Evolutionary conservation across 2,113 vertebrate genomes (phyloP), one percentile per base, ranked within the genome.

Genomic region (Dendrocopos noguchii): DNA sequence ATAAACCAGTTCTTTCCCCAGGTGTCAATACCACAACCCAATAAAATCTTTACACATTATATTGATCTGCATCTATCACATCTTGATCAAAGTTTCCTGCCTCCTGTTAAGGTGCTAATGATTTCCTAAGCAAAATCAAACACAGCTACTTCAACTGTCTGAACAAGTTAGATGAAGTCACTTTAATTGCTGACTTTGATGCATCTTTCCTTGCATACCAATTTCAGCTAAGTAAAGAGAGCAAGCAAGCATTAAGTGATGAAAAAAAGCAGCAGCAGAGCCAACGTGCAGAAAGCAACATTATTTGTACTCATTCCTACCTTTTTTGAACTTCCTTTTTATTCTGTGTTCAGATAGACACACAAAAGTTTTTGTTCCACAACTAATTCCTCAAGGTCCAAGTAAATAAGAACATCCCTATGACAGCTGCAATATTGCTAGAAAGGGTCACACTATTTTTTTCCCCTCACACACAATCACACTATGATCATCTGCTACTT

Each of bases 121-220:
- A 98, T 98, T 98, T 97, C 94, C 97, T 94, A 95, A 94, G 85
- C 52, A 27, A 96, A 96, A 96, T 97, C 97, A 96, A 97, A 97
- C 94, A 82, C 10, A 50, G 94, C 90, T 85, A 88, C 88, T 97
- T 86, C 90, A 87, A 55, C 93, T 95, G 96, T 85, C 93, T 15
- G 91, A 91, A 91, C 60, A 34, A 84, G 44, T 95, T 78, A 75
- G 93, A 81, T 85, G 93, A 96, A 94, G 95, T 95, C 93, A 93
- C 95, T 96, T 91, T 97, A 97, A 98, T 97, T 97, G 97, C 96
- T 33, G 71, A 93, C 96, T 94, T 87, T 56, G 91, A 92, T 31
- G 90, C 85, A 67, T 91, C 95, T 96, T 91, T 94, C 80, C 94
- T 96, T 18, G 91, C 93, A 97, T 96, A 95, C 96, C 95, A 94